Conservation (phyloP, 2,888 invertebrate species). For the Eupithecia insigniata region DNA sequence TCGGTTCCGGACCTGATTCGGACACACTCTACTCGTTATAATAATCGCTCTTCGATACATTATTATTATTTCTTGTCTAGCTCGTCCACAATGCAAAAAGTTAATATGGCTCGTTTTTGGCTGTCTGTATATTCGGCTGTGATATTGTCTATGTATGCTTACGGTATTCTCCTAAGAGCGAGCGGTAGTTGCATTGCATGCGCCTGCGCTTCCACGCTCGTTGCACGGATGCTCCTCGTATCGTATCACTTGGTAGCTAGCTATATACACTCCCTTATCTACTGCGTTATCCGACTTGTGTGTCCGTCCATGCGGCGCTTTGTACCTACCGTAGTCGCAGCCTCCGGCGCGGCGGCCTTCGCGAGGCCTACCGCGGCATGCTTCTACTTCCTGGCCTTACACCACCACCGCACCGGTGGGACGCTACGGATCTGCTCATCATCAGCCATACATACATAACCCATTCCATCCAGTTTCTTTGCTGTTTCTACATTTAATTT, state of each 20-base stretch:
- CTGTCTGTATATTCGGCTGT: constrained; percentile 83
- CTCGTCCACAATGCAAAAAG: constrained; percentile 82
- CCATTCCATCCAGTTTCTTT: constrained; percentile 55
- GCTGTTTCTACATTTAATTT: constrained; percentile 49
- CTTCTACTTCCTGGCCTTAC: not conserved
- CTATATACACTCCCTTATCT: constrained; percentile 21
- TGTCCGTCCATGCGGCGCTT: constrained; percentile 71
- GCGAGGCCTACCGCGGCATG: not conserved
- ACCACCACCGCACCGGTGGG: constrained; percentile 37
- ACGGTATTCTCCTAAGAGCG: constrained; percentile 70
- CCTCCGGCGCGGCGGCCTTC: not conserved
- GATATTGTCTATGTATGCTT: constrained; percentile 83
- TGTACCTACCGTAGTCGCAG: constrained; percentile 34
- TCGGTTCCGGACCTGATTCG: constrained; percentile 27
- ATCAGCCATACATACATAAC: constrained; percentile 49
- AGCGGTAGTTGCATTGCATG: constrained; percentile 79
- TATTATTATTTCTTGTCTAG: constrained; percentile 80
- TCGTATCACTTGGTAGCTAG: too few species aligned
- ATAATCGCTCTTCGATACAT: constrained; percentile 68
- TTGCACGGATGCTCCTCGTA: constrained; percentile 56
- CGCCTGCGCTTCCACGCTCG: constrained; percentile 49
- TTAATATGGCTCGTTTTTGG: constrained; percentile 83
- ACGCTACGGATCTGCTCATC: constrained; percentile 45
- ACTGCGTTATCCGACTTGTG: constrained; percentile 60
- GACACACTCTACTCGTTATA: constrained; percentile 51